Evolutionary conservation across 35 echinoderm and acorn worm species (phyloP).

Genomic region (Heliocidaris erythrogramma): DNA sequence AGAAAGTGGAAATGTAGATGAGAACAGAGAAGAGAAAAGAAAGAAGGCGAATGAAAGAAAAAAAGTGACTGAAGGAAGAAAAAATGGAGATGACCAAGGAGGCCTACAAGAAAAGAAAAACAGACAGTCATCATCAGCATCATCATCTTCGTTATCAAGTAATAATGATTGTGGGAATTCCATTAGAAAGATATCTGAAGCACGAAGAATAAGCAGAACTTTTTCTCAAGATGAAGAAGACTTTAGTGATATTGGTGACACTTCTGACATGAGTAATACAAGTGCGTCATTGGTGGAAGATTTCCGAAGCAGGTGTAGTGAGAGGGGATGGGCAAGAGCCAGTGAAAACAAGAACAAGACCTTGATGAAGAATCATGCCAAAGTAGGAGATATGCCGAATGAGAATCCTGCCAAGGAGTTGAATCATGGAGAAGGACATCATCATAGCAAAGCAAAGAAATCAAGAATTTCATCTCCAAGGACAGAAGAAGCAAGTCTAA

Average conservation of each 20-base stretch:
- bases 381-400: background rate
- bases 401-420: background rate
- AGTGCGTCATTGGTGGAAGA: conserved; percentile 20
- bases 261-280: background rate
- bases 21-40: background rate
- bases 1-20: background rate
- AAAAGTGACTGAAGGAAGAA: background rate
- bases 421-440: background rate
- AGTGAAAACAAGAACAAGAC: background rate
- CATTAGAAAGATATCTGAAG: background rate
- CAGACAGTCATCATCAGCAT: no score
- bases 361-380: background rate
- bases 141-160: background rate
- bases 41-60: background rate
- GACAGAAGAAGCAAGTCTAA: background rate
- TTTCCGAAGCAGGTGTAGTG: background rate
- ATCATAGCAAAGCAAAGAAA: background rate
- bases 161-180: background rate
- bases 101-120: background rate
- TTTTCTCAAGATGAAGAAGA: background rate
- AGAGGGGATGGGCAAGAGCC: background rate
- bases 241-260: background rate
- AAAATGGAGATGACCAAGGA: background rate
- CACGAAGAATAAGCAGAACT: background rate
- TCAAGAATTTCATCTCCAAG: background rate